Conservation (phyloP, 2,113 vertebrate species). For the Piprites chloris region DNA sequence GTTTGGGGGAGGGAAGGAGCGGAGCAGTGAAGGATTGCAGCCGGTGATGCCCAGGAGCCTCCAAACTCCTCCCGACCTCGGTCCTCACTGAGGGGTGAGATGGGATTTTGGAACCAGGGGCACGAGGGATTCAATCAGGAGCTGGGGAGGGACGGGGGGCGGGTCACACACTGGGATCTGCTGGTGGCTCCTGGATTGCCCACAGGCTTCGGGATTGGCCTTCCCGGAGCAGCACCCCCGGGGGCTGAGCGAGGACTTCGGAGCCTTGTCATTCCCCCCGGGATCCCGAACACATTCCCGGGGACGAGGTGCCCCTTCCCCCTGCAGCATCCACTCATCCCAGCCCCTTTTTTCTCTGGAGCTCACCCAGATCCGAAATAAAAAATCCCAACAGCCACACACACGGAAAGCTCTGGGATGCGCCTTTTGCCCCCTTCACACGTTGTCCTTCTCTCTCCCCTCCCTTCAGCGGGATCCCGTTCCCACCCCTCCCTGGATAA, state of each 20-base stretch:
- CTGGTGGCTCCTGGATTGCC: not conserved
- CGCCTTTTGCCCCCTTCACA: no score
- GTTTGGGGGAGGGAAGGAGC: not conserved
- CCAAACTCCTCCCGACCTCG: accelerated
- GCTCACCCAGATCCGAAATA: not conserved
- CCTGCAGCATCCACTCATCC: not conserved
- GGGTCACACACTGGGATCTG: not conserved
- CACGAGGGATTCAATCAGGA: accelerated
- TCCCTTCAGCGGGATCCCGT: no score
- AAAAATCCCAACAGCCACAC: no score
- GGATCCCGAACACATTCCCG: not conserved
- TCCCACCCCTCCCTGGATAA: no score
- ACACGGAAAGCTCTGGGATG: no score
- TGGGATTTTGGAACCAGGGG: not conserved
- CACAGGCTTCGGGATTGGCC: accelerated
- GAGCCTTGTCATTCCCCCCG: not conserved
- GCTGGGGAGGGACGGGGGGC: not conserved
- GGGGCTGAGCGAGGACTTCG: not conserved
- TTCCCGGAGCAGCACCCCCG: no score
- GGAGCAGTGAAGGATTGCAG: accelerated
- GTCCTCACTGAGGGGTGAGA: no score
- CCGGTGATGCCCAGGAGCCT: not conserved
- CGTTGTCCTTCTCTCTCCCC: no score
- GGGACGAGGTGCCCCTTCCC: not conserved
- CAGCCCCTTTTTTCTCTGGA: not conserved